Evolutionary conservation across 2,888 invertebrate genomes (phyloP), one percentile per base, ranked within the genome.

Genomic region (Meta bourneti): DNA sequence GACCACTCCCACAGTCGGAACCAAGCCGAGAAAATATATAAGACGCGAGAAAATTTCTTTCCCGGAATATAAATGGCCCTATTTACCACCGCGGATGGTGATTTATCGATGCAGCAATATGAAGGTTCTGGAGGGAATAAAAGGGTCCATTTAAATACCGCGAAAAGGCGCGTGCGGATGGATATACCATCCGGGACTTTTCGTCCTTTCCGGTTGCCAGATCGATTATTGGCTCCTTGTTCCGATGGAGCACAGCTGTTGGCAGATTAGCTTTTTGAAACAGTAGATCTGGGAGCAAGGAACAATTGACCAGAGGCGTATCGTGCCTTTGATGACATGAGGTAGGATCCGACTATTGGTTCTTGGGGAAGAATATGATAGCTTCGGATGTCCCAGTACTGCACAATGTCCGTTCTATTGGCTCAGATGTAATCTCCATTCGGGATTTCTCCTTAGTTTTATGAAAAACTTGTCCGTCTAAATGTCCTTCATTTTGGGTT

Each of bases 101-200:
- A 89, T 89, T 89, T 89, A 89, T 89, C 48, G 89, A 34, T 34
- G 70, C n/a, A n/a, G 81, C 89, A 82, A 89, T 89, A 82, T 82
- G 89, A 89, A 89, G 81, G 75, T 81, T 20, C 20, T n/a, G 19
- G 61, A 74, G 54, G 70, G 82, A 79, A 89, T 82, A 79, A 82
- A 81, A 82, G 89, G 87, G 79, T 87, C 89, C 77, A 89, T 89
- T 89, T 89, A 89, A 89, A 89, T 89, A 89, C 82, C 89, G 34
- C 75, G 89, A 89, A 89, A 89, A 89, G 88, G 75, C 81, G 71
- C 82, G 34, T 4, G 74, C 88, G 70, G 84, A 71, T 20, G 79
- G 69, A 80, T 79, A 79, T 80, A 52, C 79, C 54, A 54, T 79
- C 78, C n/a, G 48, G 61, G 61, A 74, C 84, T 75, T 84, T 87